Conservation (phyloP, 2,113 vertebrate species). For the Actenoides hombroni region DNA sequence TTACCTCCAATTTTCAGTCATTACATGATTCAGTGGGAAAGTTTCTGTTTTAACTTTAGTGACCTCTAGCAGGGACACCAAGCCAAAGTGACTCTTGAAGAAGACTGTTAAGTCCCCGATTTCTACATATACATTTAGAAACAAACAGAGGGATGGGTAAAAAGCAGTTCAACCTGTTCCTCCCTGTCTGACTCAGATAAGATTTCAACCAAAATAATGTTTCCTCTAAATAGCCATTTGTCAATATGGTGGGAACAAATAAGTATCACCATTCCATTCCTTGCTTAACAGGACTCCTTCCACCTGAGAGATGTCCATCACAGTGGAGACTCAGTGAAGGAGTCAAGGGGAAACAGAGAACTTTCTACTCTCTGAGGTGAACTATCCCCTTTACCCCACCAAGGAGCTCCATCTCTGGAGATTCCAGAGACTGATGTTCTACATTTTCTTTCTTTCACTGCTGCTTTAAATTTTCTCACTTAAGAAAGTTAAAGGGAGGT, state of each 20-base stretch:
- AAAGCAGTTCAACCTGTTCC: not conserved
- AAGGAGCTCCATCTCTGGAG: not conserved
- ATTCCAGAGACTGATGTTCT: not conserved
- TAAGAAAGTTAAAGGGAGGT: not conserved
- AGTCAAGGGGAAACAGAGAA: not conserved
- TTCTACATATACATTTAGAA: not conserved
- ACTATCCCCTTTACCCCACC: not conserved
- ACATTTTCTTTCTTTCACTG: not conserved
- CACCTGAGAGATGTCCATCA: not conserved
- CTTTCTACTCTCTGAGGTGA: not conserved
- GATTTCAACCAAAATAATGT: not conserved
- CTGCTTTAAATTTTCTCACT: not conserved
- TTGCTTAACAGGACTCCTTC: not conserved
- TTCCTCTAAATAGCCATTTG: not conserved
- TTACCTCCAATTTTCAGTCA: constrained; percentile 55
- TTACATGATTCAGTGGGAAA: constrained; percentile 59
- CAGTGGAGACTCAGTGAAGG: not conserved
- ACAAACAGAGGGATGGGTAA: not conserved
- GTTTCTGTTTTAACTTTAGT: constrained; percentile 49
- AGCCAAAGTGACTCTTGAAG: constrained; percentile 8
- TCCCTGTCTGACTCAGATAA: not conserved
- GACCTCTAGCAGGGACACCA: constrained; percentile 45
- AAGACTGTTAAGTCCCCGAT: not conserved
- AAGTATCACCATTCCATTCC: not conserved
- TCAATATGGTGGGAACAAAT: not conserved